A percentile compares a stretch with the other conserved stretches of the same genome.
Conservation (phyloP, 2,113 vertebrate genomes). For the Emydocephalus ijimae region DNA sequence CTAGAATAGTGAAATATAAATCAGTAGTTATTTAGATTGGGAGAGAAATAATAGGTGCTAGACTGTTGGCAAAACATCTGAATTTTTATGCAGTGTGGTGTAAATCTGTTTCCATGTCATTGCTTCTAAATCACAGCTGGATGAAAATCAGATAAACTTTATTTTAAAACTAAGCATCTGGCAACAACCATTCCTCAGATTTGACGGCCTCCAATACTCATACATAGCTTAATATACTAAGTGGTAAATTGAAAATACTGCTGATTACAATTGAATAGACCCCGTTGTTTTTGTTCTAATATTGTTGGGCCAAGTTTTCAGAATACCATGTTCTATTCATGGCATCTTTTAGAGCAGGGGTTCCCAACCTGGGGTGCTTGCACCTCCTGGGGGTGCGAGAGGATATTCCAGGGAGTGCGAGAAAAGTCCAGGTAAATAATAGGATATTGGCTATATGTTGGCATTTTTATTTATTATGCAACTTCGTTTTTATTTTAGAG, state of each 20-base stretch:
- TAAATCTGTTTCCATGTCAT: not conserved
- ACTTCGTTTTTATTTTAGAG: too few relatives aligned
- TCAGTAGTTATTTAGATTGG: not conserved
- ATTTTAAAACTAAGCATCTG: not conserved
- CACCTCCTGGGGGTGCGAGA: too few relatives aligned
- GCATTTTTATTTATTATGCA: too few relatives aligned
- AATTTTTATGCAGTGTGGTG: not conserved
- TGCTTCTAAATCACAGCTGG: not conserved
- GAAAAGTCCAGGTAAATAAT: too few relatives aligned
- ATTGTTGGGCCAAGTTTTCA: not conserved
- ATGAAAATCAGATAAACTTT: not conserved
- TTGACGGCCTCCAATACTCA: not conserved
- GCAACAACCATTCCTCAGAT: not conserved
- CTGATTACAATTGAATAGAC: not conserved
- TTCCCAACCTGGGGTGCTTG: too few relatives aligned
- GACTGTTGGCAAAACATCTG: not conserved
- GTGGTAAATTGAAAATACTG: not conserved
- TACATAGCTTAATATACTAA: not conserved
- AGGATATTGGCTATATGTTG: too few relatives aligned
- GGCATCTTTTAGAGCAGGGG: not conserved
- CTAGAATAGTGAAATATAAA: not conserved
- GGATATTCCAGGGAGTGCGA: too few relatives aligned
- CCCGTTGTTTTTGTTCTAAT: not conserved
- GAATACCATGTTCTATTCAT: conserved; percentile 6
- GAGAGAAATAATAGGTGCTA: not conserved